Conservation (phyloP, 2,797 vertebrate species). For the Xyrichtys novacula region DNA sequence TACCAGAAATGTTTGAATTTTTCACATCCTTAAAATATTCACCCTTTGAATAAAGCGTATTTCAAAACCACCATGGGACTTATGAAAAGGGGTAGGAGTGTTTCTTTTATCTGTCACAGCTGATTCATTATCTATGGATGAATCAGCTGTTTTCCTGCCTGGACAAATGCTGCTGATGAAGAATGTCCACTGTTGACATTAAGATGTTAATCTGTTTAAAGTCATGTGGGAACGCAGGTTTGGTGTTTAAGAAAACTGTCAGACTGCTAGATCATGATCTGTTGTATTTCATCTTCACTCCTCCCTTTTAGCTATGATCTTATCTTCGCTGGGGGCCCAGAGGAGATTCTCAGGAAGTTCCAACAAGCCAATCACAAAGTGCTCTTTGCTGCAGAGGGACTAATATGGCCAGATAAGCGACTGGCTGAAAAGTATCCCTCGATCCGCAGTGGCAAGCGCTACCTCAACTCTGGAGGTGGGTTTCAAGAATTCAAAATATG, state of each 20-base stretch:
- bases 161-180: conserved; percentile 25
- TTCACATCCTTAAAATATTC: conserved; percentile 46
- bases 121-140: background rate
- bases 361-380: conserved; percentile 92
- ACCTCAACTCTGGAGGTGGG: conserved; percentile 97
- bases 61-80: conserved; percentile 14
- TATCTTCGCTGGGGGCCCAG: conserved; percentile 93
- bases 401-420: conserved; percentile 95
- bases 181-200: conserved; percentile 48
- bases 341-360: conserved; percentile 95
- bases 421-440: conserved; percentile 93
- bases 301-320: conserved; percentile 90
- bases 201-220: conserved; percentile 41
- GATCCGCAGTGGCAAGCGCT: conserved; percentile 94
- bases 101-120: conserved; percentile 6
- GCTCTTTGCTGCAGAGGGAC: conserved; percentile 92
- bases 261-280: conserved; percentile 31
- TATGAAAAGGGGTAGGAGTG: conserved; percentile 1
- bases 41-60: conserved; percentile 21
- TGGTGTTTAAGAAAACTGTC: conserved; percentile 11
- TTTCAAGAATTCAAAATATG: conserved; percentile 19
- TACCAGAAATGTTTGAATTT: conserved; percentile 25
- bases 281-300: conserved; percentile 32
- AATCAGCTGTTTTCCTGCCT: background rate
- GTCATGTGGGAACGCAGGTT: conserved; percentile 27